These are phyloP conservation scores for Macrotis lagotis DNA, from an alignment of 2,113 vertebrate genomes.

Conservation along the genomic window DNA sequence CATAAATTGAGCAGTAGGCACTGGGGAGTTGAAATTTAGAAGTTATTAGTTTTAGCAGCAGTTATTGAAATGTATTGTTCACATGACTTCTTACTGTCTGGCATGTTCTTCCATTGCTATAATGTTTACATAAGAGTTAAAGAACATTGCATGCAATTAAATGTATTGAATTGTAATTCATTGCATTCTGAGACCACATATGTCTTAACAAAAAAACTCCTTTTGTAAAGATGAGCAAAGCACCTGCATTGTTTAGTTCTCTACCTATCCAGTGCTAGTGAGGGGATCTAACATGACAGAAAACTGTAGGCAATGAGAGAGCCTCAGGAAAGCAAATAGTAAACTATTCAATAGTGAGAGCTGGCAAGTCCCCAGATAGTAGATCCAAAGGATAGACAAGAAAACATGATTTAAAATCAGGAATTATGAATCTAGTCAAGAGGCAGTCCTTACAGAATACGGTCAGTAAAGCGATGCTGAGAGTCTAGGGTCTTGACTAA, in stretches of 20 bases:
- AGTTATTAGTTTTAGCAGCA: background rate
- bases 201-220: background rate
- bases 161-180: background rate
- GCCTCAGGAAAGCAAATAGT: background rate
- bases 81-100: background rate
- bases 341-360: background rate
- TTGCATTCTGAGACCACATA: background rate
- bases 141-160: background rate
- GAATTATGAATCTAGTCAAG: background rate
- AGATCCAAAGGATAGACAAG: background rate
- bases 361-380: background rate
- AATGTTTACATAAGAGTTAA: background rate
- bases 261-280: background rate
- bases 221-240: background rate
- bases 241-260: background rate
- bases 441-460: background rate
- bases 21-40: background rate
- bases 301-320: background rate
- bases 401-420: background rate
- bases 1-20: background rate
- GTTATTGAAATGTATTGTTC: background rate
- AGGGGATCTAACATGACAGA: background rate
- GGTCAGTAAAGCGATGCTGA: background rate
- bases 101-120: background rate
- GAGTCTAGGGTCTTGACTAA: background rate